Evolutionary conservation across 2,888 invertebrate species (phyloP).

Genomic region (Tenthredo scrophulariae): DNA sequence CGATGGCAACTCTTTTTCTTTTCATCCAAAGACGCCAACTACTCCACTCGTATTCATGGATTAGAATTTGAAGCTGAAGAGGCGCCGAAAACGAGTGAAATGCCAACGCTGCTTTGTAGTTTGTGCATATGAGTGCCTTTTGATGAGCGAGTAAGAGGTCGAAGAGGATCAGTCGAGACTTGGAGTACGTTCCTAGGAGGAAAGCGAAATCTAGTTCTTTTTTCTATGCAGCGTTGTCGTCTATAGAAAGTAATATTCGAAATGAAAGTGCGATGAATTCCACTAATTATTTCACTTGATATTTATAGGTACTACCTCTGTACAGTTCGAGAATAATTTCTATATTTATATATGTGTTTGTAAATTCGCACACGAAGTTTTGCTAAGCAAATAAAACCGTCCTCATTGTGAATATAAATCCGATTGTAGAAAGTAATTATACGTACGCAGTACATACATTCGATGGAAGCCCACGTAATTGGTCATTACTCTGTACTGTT

Average conservation of each 20-base stretch:
- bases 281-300: conserved; percentile 16
- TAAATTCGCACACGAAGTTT: background rate
- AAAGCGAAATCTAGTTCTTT: conserved; percentile 15
- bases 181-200: background rate
- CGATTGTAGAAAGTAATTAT: background rate
- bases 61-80: background rate
- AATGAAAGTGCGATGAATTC: conserved; percentile 33
- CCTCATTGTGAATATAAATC: background rate
- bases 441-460: background rate
- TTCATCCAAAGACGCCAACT: background rate
- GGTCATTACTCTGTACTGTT: background rate
- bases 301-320: too few relatives aligned
- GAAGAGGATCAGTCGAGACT: background rate
- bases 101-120: background rate
- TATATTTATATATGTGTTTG: background rate
- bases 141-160: background rate
- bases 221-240: background rate
- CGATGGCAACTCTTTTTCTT: background rate
- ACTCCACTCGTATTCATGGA: background rate
- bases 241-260: conserved; percentile 31
- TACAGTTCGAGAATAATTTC: background rate
- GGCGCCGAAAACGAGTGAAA: background rate
- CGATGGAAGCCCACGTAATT: background rate
- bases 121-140: background rate
- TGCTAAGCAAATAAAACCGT: background rate